A percentile compares a stretch with the other conserved stretches of the same genome.
These are phyloP conservation scores for Podabrus alpinus DNA, from an alignment of 2,888 invertebrate species.

Conservation along the genomic window DNA sequence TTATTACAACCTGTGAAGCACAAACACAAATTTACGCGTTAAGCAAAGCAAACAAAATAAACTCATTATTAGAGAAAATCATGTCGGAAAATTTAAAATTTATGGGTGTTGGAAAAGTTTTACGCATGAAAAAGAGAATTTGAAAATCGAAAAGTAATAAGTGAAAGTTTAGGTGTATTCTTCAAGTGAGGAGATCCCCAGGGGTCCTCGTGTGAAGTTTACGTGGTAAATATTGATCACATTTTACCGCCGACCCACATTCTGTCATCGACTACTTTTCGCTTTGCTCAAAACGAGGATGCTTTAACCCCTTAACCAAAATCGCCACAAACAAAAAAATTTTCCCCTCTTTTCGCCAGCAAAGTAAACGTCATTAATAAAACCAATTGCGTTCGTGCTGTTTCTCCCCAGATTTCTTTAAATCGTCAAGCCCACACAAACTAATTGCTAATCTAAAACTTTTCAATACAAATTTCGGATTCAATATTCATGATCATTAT, in stretches of 20 bases:
- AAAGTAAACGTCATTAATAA: slow-evolving; percentile 55
- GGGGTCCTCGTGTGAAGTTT: slow-evolving; percentile 46
- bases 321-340: neutral
- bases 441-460: slow-evolving; percentile 28
- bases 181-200: slow-evolving; percentile 23
- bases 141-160: slow-evolving; percentile 29
- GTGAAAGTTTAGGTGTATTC: slow-evolving; percentile 27
- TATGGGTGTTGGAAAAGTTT: slow-evolving; percentile 16
- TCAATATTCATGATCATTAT: slow-evolving; percentile 50
- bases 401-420: slow-evolving; percentile 47
- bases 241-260: slow-evolving; percentile 43
- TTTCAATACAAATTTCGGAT: slow-evolving; percentile 46
- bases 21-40: neutral
- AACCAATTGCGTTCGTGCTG: slow-evolving; percentile 52
- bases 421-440: slow-evolving; percentile 41
- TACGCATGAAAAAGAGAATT: slow-evolving; percentile 21
- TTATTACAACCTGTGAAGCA: neutral
- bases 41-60: neutral
- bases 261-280: slow-evolving; percentile 39
- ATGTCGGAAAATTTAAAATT: slow-evolving; percentile 18
- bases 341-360: slow-evolving; percentile 1
- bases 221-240: slow-evolving; percentile 59
- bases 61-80: neutral
- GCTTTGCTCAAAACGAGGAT: slow-evolving; percentile 24
- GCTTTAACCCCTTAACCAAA: slow-evolving; percentile 23